Evolutionary conservation across 2,888 invertebrate genomes (phyloP), one percentile per base, ranked within the genome.

Genomic region (Blastobasis lacticolella): DNA sequence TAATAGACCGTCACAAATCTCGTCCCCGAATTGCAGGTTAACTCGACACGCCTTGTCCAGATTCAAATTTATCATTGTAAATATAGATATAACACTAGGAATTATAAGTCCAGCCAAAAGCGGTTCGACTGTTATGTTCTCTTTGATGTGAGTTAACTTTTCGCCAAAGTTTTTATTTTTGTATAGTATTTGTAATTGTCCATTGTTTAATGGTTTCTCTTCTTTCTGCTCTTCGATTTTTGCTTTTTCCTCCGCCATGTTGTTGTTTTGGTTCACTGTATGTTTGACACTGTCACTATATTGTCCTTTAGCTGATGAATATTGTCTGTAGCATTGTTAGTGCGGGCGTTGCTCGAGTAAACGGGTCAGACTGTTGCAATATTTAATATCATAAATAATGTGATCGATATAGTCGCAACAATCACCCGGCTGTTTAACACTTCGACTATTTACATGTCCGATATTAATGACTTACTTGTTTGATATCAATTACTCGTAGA

Each of bases 111-210:
- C 92, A 0, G 92, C 93, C 37, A 94, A 72, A 81, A 93, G 88
- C 0, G 93, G 94, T 69, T 94, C 94, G 3, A 94, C 93, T 0
- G 93, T 93, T 54, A 93, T 92, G 67, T 93, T 92, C 4, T 76
- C 72, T 61, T 59, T 78, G 9, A 86, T 71, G 48, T 79, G 68
- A 9, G 55, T 58, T 50, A 83, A 55, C 57, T 82, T 86, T 49
- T 84, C 80, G 7, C 57, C 54, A 48, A 81, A 77, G n/a, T 64
- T 75, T 61, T 73, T 80, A 37, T 76, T 78, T 54, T 78, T 76
- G 51, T 72, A 74, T 44, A 67, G 54, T 38, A 64, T 66, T 42
- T 67, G 59, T n/a, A 51, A 57, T 5, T 57, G 64, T 55, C 72
- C 68, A 55, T 71, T 71, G 49, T 80, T 81, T 3, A 85, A 58